Base-by-base conservation (phyloP, 1,140 invertebrate genomes). In the Drosophila nigrodunni region DNA sequence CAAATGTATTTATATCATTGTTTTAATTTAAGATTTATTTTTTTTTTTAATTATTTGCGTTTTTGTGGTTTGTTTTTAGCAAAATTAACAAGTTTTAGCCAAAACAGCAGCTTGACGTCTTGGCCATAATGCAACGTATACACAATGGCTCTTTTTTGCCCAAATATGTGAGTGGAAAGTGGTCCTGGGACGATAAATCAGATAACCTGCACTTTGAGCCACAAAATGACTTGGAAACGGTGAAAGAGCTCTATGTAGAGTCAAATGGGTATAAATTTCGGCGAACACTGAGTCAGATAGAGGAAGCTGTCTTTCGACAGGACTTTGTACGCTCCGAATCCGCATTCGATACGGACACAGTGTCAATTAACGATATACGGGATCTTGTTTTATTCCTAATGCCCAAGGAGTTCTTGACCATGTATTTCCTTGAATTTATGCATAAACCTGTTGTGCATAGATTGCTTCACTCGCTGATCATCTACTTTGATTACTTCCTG, bases 401-500 rank as follows among this genome's bases (percentile, higher is more conserved):
- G 60, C 91, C 91, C 6, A 55, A 61, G 0, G 80, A 91, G 7
- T 79, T 89, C 21, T 47, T 88, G 11, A 74, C 65, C 3, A 41
- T 60, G 10, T 52, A 65, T n/a, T 92, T 92, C 52, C 41, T 92
- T 6, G 72, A 78, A 5, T 92, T 92, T 13, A 61, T 92, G 46
- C 83, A 91, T 39, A 80, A 71, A 0, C 74, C 83, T 25, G 70
- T 80, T 0, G 80, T 92, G 0, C 75, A 90, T 25, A 54, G 74
- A n/a, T 64, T 92, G 7, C 39, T 92, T 0, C 86, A 91, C 35
- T 75, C 91, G 0, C 65, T 92, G 5, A 71, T 91, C 50, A 92
- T 92, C 6, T 92, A 92, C 72, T 92, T 92, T 9, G 91, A 92
- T 54, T 86, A 92, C 59, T 92, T 82, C 39, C 41, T 92, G 5